phyloP scores from a whole-genome alignment of 2,113 vertebrate species.

The Rhipidura dahli region DNA sequence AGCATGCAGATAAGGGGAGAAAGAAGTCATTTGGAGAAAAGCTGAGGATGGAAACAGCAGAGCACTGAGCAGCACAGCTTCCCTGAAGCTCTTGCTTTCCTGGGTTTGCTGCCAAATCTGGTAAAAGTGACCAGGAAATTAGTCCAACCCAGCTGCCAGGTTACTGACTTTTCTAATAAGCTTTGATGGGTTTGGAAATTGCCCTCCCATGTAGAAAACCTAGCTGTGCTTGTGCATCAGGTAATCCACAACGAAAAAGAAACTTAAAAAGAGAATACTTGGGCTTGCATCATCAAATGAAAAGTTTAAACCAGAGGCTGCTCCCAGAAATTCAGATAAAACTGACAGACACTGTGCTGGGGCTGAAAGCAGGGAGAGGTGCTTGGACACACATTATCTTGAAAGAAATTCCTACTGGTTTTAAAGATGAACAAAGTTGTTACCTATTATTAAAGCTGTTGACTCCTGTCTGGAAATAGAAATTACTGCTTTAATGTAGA shows the following conservation, averaged over 20 bases:
- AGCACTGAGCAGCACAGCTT: neutral
- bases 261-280: neutral
- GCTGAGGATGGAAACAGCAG: neutral
- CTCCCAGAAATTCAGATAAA: neutral
- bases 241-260: neutral
- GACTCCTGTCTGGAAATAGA: slow-evolving; percentile 74
- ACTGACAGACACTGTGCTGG: neutral
- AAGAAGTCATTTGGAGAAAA: neutral
- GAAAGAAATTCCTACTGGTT: neutral
- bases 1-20: neutral
- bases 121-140: neutral
- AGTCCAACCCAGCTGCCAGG: neutral
- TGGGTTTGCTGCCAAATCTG: neutral
- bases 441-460: slow-evolving; percentile 73
- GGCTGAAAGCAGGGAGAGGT: neutral
- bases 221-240: neutral
- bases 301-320: neutral
- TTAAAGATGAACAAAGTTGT: neutral
- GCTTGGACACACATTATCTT: neutral
- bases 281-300: neutral
- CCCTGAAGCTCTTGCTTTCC: neutral
- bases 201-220: neutral
- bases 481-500: slow-evolving; percentile 69
- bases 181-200: neutral
- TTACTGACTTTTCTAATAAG: neutral